A percentile compares a stretch with the other conserved stretches of the same genome.
Conservation (phyloP, 1,140 invertebrate genomes). For the Frieseomelitta varia region DNA sequence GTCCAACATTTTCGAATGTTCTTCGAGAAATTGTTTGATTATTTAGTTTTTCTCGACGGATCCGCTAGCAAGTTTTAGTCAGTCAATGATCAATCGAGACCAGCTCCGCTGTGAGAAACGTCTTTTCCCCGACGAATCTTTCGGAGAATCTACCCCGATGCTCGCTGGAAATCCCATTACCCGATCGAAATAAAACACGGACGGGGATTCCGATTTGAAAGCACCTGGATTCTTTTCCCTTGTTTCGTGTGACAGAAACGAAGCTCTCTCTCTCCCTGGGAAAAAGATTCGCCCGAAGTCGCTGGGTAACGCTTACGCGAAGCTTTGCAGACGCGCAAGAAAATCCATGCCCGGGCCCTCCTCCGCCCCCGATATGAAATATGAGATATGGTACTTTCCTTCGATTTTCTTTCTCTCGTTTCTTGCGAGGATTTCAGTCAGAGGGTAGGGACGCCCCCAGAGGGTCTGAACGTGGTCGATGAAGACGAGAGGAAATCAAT, state of each 20-base stretch:
- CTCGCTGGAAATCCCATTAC: constrained; percentile 1
- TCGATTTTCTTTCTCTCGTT: constrained; percentile 65
- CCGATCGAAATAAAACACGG: neutral
- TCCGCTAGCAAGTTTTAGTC: no score
- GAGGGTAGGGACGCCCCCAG: constrained; percentile 71
- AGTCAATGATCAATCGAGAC: neutral
- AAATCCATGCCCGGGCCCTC: constrained; percentile 76
- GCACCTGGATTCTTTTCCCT: constrained; percentile 19
- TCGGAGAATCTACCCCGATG: neutral
- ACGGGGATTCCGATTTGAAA: constrained; percentile 10
- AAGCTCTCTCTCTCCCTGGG: neutral
- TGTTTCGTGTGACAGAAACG: constrained; percentile 25
- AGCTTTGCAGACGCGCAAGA: constrained; percentile 72
- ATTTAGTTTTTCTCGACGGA: neutral
- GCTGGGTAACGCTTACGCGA: constrained; percentile 75
- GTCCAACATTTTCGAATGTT: neutral
- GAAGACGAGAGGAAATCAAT: constrained; percentile 82
- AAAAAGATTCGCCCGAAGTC: constrained; percentile 77
- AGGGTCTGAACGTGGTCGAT: constrained; percentile 77
- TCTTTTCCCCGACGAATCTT: neutral
- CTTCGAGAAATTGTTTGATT: neutral
- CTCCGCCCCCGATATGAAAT: constrained; percentile 79
- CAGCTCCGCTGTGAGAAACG: neutral
- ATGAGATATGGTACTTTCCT: constrained; percentile 76
- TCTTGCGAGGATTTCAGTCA: constrained; percentile 77